These are phyloP conservation scores for Aleiodes leptofemur DNA, from an alignment of 2,888 invertebrate species.

Conservation along the genomic window DNA sequence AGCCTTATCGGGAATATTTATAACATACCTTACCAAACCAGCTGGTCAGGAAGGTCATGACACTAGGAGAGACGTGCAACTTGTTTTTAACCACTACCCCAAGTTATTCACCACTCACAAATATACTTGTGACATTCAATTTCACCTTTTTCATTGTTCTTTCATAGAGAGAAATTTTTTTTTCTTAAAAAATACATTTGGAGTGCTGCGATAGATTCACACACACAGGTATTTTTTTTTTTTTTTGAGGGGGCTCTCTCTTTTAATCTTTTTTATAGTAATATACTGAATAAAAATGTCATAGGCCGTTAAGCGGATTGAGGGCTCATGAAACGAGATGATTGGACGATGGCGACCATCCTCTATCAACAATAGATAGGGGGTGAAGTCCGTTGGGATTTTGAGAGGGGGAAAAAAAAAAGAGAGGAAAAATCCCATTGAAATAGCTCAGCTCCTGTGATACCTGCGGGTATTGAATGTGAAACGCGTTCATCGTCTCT, in stretches of 20 bases:
- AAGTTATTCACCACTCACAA: not conserved
- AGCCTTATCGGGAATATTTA: constrained; percentile 35
- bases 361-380: constrained; percentile 50
- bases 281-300: constrained; percentile 33
- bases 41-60: constrained; percentile 19
- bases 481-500: constrained; percentile 24
- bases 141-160: not conserved
- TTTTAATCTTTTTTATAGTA: constrained; percentile 6
- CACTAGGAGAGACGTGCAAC: not conserved
- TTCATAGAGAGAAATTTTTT: not conserved
- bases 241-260: not conserved
- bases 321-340: constrained; percentile 21
- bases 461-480: constrained; percentile 34
- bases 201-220: not conserved
- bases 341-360: constrained; percentile 42
- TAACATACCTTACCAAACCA: constrained; percentile 19
- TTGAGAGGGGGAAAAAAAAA: not conserved
- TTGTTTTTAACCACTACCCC: too few species aligned
- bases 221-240: not conserved
- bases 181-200: constrained; percentile 1
- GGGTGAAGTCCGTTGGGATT: constrained; percentile 48
- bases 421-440: constrained; percentile 35
- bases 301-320: constrained; percentile 6
- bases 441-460: constrained; percentile 16
- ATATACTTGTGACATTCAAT: not conserved